Evolutionary conservation across 2,888 invertebrate genomes (phyloP), one percentile per base, ranked within the genome.

Genomic region (Anagyrus pseudococci): DNA sequence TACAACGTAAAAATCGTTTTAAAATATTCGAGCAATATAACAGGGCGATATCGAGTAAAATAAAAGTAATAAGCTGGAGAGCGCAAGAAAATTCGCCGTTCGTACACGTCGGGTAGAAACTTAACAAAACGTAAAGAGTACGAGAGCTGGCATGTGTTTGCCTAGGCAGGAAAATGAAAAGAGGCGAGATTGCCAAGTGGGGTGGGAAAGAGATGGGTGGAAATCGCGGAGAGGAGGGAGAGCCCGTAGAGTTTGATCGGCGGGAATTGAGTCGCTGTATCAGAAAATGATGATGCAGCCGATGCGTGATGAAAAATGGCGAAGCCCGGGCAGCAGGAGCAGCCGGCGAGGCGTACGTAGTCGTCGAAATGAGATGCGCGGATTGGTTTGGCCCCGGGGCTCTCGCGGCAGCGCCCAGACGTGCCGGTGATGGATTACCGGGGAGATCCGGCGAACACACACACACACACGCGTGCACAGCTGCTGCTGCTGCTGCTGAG

Each of bases 361-460:
- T 76, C 75, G 73, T 75, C 71, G 76, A 76, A 78, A 77, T 75
- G 77, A 77, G 78, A 79, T 78, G 78, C 79, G 77, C 75, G 75
- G 78, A 79, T 79, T 78, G 78, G 74, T 78, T 78, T 77, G 75
- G 78, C 77, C 75, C 70, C 69, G 70, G 75, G 71, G 76, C 72
- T 70, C 62, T 70, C 67, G 69, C 70, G 67, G 70, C 70, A 72
- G 71, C 72, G 72, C 71, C 77, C 75, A 76, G 79, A 79, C 79
- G 79, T 77, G 71, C 22, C 60, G 66, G 73, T 79, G 79, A 79
- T 79, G 77, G 79, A 79, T 79, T 79, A 75, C 78, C 72, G 70
- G 71, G 10, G 29, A 4, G 29, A 10, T 10, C 10, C 6, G 10
- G 29, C 29, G 4, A 29, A 4, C 29, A 10, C 71, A 13, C 22